These are phyloP conservation scores for Beris morrisii DNA, from an alignment of 2,888 invertebrate species.

Conservation along the genomic window DNA sequence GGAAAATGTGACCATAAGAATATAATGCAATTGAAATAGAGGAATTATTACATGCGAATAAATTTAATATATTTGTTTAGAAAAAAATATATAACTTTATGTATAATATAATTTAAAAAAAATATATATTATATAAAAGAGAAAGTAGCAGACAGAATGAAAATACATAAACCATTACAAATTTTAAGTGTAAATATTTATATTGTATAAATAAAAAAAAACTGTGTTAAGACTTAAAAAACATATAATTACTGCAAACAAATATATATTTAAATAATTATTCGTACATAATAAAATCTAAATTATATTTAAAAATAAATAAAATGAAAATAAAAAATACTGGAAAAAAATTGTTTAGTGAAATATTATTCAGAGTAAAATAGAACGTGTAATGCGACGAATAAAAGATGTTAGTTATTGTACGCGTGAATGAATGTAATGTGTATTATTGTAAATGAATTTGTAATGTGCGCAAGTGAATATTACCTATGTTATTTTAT, in stretches of 20 bases:
- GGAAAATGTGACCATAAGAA: conserved; percentile 11
- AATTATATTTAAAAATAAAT: conserved; percentile 23
- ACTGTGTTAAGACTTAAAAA: conserved; percentile 30
- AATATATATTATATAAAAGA: conserved; percentile 5
- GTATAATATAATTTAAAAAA: conserved; percentile 4
- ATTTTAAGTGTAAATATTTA: conserved; percentile 15
- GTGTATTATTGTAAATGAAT: background rate
- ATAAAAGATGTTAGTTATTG: conserved; percentile 15
- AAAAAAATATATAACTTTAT: conserved; percentile 15
- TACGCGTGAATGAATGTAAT: conserved; percentile 1
- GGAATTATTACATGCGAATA: conserved; percentile 21
- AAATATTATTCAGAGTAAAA: conserved; percentile 13
- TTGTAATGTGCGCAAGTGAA: background rate
- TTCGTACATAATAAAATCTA: conserved; percentile 17
- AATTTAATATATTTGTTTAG: conserved; percentile 25
- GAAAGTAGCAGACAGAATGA: background rate
- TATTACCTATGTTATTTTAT: conserved; percentile 21
- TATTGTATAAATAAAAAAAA: conserved; percentile 22
- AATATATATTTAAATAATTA: conserved; percentile 17
- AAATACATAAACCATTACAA: conserved; percentile 10
- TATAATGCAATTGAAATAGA: conserved; percentile 23
- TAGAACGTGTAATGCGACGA: too few species aligned
- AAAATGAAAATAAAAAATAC: background rate
- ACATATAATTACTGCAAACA: conserved; percentile 10
- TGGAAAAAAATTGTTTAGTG: conserved; percentile 18